A percentile compares a stretch with the other conserved stretches of the same genome.
Evolutionary conservation across 2,888 invertebrate species (phyloP).

Genomic region (Leucophenga maculata): DNA sequence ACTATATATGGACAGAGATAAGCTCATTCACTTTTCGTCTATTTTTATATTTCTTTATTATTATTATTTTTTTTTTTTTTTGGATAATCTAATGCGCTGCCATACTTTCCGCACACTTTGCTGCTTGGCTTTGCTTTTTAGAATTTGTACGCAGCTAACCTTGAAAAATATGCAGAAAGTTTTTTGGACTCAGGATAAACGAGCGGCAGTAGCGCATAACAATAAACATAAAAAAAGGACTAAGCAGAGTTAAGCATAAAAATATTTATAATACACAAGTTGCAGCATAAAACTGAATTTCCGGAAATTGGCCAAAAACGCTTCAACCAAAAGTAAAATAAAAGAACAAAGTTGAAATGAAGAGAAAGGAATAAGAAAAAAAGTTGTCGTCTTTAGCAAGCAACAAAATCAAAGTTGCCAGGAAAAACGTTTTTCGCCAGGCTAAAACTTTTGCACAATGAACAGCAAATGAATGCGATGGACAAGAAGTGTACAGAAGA

Average conservation of each 20-base stretch:
- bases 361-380: conserved; percentile 38
- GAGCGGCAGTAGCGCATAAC: background rate
- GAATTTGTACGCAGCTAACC: conserved; percentile 22
- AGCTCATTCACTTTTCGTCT: too few species aligned
- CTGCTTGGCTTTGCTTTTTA: too few species aligned
- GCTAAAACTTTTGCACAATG: conserved; percentile 2
- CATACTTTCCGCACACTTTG: background rate
- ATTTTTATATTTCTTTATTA: too few species aligned
- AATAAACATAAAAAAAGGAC: background rate
- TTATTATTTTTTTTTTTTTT: conserved; percentile 7
- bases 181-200: conserved; percentile 11
- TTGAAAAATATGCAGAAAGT: conserved; percentile 24
- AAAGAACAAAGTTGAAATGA: conserved; percentile 27
- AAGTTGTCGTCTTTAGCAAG: conserved; percentile 12
- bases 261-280: conserved; percentile 64
- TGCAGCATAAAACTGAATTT: conserved; percentile 66
- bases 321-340: conserved; percentile 38
- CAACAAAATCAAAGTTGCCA: background rate
- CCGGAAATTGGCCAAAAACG: conserved; percentile 64
- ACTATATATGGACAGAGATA: too few species aligned
- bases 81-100: background rate
- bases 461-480: background rate
- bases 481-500: background rate
- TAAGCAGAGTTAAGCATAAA: conserved; percentile 40
- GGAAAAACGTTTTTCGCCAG: conserved; percentile 8